Conservation (phyloP, 2,113 vertebrate genomes). For the Tachuris rubrigastra region DNA sequence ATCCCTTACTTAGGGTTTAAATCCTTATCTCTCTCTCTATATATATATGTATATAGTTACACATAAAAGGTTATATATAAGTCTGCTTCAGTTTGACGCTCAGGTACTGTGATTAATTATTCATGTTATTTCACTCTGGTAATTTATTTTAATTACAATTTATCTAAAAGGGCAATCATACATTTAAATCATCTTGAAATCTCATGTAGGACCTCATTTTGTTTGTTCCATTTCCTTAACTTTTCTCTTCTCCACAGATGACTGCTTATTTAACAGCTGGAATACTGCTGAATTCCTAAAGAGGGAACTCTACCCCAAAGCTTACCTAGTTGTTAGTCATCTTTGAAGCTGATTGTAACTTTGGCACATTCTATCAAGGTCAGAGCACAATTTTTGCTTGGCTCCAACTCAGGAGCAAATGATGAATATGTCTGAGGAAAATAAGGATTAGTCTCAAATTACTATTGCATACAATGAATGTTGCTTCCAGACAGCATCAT, state of each 20-base stretch:
- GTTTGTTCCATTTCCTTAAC: not conserved
- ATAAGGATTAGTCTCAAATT: not conserved
- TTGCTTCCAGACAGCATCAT: not conserved
- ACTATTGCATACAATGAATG: not conserved
- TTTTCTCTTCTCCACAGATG: not conserved
- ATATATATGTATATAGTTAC: not conserved
- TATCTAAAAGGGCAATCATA: not conserved
- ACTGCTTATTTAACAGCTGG: not conserved
- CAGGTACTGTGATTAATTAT: not conserved
- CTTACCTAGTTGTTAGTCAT: not conserved
- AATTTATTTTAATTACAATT: not conserved
- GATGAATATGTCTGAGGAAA: not conserved
- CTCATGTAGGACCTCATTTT: not conserved
- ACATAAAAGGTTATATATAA: not conserved
- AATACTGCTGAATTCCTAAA: not conserved
- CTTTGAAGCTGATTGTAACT: not conserved
- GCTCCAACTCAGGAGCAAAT: not conserved
- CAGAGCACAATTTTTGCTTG: not conserved
- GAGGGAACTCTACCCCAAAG: not conserved
- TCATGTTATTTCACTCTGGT: not conserved
- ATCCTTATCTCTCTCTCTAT: accelerated
- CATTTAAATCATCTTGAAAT: not conserved
- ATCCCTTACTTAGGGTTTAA: not conserved
- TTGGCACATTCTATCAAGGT: not conserved
- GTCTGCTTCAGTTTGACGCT: not conserved